Base-by-base conservation (phyloP, 2,113 vertebrate species). In the Calidris pugnax region DNA sequence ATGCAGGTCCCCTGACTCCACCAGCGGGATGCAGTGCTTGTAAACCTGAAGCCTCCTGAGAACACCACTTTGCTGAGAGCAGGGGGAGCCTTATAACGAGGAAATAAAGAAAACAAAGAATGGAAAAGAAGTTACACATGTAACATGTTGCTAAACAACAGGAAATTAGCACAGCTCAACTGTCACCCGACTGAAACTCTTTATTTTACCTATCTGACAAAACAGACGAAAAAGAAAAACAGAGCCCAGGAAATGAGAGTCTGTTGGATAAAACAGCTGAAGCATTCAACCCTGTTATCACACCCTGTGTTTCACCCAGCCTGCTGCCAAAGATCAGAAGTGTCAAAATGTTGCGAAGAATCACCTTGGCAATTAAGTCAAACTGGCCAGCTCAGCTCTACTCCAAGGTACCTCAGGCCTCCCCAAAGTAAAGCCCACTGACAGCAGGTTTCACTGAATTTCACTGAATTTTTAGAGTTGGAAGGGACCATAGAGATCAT, bases 1-100 rank as follows among this genome's bases (percentile, higher is more conserved):
- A 84, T 98, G 98, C 74, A 99, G 97, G 72, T 99, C 99, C 39
- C 99, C 99, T 2, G 99, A 99, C 86, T 99, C 99, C 95, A 99
- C 99, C 13, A 99, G 97, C 3, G 97, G 98, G 87, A 99, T 71
- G 33, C 98, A 99, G 95, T 98, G 98, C 67, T 98, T 98, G 95
- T 99, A 99, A 57, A 99, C 80, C 27, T 98, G 97, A 48, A 98
- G 96, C 75, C 99, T 99, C 76, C 99, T 98, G 48, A 96, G 96
- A 35, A 98, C 97, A 10, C 99, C 99, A 7, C 98, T 98, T 28
- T 71, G 95, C 67, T 98, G 98, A 69, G 91, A 97, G 59, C 98
- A 97, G 6, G 99, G 98, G 16, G 99, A 99, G 47, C 99, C 99
- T 99, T 91, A 32, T 4, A 81, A 87, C 1, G 12, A 56, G 73